A percentile compares a stretch with the other conserved stretches of the same genome.
phyloP scores from a whole-genome alignment of 2,888 invertebrate species.

The Tipula vernalis region DNA sequence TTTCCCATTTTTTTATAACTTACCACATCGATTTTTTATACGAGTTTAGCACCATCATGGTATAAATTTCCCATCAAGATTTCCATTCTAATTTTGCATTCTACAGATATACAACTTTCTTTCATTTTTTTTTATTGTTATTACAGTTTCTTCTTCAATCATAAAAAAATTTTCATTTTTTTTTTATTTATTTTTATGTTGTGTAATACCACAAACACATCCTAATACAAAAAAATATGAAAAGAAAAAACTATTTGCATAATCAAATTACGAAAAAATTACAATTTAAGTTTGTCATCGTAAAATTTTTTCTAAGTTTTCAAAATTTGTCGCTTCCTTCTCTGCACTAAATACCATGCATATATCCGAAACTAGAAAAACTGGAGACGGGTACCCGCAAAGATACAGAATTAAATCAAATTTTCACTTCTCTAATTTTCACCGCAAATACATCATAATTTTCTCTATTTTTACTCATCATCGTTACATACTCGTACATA shows the following conservation, averaged over 20 bases:
- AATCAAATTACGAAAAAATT: not conserved
- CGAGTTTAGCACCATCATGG: not conserved
- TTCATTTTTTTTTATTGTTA: not conserved
- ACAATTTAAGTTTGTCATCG: not conserved
- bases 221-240: no score
- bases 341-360: no score
- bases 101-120: not conserved
- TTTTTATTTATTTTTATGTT: no score
- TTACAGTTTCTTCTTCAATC: not conserved
- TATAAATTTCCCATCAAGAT: no score
- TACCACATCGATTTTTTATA: not conserved
- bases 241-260: not conserved
- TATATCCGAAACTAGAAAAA: no score
- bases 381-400: not conserved
- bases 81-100: not conserved
- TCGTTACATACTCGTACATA: not conserved
- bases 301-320: not conserved
- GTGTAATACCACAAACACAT: not conserved
- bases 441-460: not conserved
- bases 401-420: not conserved
- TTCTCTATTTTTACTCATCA: not conserved
- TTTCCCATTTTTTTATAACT: not conserved
- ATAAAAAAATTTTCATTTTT: not conserved
- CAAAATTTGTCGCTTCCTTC: no score
- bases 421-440: not conserved